Base-by-base conservation (phyloP, 2,113 vertebrate species). In the Pampusana beccarii region DNA sequence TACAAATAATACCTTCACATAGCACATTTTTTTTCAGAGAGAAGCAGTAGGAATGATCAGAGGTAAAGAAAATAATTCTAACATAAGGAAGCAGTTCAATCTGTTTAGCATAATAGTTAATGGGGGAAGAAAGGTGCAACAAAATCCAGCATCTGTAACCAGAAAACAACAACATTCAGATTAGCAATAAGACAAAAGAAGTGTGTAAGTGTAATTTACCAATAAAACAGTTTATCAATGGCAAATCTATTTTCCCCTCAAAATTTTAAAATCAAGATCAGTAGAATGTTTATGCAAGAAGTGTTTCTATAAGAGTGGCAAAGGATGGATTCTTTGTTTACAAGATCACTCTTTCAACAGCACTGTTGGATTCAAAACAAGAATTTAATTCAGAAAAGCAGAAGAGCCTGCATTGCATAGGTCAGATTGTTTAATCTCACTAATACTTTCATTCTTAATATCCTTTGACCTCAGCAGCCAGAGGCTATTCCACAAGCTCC, bases 41-140 rank as follows among this genome's bases (percentile, higher is more conserved):
- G 5, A 2, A 33, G 8, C 8, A 54, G 25, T 62, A 78, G 71
- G 64, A 85, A 81, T 23, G 8, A 60, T 50, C 6, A 24, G 33
- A 71, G 40, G 6, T 34, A 48, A 65, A 54, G 6, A 60, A 90
- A 88, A 38, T 48, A 50, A 23, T 6, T 12, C 14, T 54, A 36
- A 29, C 3, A 11, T 34, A 42, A 72, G 12, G 5, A 64, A 67
- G 46, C 5, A 44, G 20, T 31, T 16, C 2, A n/a, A 34, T 33
- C 79, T 40, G 6, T 70, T 82, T 56, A 82, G 42, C 8, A 40
- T 19, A 46, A 23, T 2, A 66, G 21, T 29, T 53, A 77, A 24
- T 0, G 1, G 11, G 2, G 25, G 2, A 6, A 1, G 5, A 4
- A 33, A 38, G 2, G 11, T 38, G 25, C 13, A 70, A 87, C 12